Percentiles rank a stretch among this genome's conserved stretches.
Conservation (phyloP, 2,113 vertebrate genomes). For the Paraplagusia blochii region DNA sequence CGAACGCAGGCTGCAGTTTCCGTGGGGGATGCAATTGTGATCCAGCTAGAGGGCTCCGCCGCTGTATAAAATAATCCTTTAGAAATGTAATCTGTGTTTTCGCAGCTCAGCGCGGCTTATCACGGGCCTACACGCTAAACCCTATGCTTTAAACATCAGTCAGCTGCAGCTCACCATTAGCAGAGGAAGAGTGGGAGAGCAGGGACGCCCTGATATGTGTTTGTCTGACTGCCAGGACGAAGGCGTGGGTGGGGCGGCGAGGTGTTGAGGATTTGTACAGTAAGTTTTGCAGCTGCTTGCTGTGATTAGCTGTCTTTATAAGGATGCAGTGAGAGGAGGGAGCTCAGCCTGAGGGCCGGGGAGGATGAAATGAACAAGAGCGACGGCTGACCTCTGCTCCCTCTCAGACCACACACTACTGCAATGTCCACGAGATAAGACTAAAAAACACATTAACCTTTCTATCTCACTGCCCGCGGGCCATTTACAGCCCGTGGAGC, state of each 20-base stretch:
- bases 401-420: conserved; percentile 43
- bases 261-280: conserved; percentile 64
- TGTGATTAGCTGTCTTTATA: conserved; percentile 63
- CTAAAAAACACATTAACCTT: conserved; percentile 18
- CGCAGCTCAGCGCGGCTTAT: conserved; percentile 76
- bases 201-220: conserved; percentile 23
- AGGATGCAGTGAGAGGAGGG: conserved; percentile 44
- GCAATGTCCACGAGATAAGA: conserved; percentile 9
- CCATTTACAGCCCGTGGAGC: no score
- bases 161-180: conserved; percentile 57
- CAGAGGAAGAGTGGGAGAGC: conserved; percentile 47
- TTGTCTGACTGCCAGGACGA: conserved; percentile 43
- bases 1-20: conserved; percentile 62
- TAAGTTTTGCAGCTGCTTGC: conserved; percentile 64
- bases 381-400: conserved; percentile 44
- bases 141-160: conserved; percentile 60
- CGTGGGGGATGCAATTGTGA: conserved; percentile 58
- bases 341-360: conserved; percentile 40
- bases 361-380: conserved; percentile 27
- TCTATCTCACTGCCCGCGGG: conserved; percentile 3
- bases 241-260: conserved; percentile 47
- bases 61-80: conserved; percentile 61
- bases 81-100: conserved; percentile 80
- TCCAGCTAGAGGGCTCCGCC: conserved; percentile 58
- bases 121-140: conserved; percentile 65